A percentile compares a stretch with the other conserved stretches of the same genome.
These are phyloP conservation scores for Kradibia gibbosae DNA, from an alignment of 1,140 invertebrate species.

Conservation along the genomic window DNA sequence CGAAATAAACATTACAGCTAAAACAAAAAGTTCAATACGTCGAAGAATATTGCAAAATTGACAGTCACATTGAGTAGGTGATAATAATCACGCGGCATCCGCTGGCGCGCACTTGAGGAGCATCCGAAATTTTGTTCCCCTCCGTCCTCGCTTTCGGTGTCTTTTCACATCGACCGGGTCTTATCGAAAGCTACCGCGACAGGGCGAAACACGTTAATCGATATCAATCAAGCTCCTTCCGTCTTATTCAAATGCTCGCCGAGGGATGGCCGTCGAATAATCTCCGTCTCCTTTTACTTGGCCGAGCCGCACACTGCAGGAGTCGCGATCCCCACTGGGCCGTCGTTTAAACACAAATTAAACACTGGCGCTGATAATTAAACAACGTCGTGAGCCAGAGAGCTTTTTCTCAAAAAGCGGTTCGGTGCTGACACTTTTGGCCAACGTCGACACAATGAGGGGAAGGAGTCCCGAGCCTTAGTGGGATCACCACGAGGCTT, in stretches of 20 bases:
- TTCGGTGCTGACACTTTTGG: too few relatives aligned
- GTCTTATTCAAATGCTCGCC: constrained; percentile 3
- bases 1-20: constrained; percentile 55
- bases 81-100: constrained; percentile 53
- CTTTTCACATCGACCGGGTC: neutral
- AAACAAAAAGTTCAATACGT: constrained; percentile 46
- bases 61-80: constrained; percentile 57
- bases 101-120: constrained; percentile 5
- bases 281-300: neutral
- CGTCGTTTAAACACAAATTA: too few relatives aligned
- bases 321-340: constrained; percentile 10
- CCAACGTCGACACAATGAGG: too few relatives aligned
- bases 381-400: too few relatives aligned
- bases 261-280: neutral
- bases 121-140: constrained; percentile 30
- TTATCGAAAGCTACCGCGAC: neutral
- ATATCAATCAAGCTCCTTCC: neutral
- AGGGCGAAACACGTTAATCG: neutral
- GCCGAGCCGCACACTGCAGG: neutral
- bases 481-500: too few relatives aligned
- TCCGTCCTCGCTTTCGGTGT: neutral
- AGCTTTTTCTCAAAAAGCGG: too few relatives aligned
- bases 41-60: constrained; percentile 60
- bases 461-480: too few relatives aligned
- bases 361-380: too few relatives aligned